phyloP scores from a whole-genome alignment of 1,140 invertebrate genomes.

The Drosophila bocqueti region DNA sequence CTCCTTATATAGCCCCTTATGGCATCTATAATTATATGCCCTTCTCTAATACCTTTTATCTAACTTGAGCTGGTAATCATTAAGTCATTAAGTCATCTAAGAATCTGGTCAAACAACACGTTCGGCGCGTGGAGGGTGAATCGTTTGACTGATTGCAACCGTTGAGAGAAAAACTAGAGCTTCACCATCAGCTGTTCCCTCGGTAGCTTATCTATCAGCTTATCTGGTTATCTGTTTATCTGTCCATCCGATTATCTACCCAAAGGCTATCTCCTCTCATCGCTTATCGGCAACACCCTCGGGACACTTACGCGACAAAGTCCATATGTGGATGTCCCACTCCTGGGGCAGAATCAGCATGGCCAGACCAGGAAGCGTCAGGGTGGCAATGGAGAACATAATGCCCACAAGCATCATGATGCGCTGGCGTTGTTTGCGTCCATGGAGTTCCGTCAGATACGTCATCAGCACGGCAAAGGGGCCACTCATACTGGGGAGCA shows the following conservation, averaged over 20 bases:
- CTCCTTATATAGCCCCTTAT: not conserved
- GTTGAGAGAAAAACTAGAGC: not conserved
- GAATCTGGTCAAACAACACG: not conserved
- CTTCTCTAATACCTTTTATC: not conserved
- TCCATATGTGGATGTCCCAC: slow-evolving; percentile 59
- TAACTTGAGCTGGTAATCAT: not conserved
- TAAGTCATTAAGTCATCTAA: not conserved
- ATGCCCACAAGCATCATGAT: slow-evolving; percentile 88
- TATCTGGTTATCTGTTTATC: slow-evolving; percentile 2
- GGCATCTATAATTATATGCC: not conserved
- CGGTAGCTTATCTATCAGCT: slow-evolving; percentile 8
- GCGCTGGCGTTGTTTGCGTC: slow-evolving; percentile 87
- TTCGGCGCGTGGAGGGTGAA: not conserved
- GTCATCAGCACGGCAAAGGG: slow-evolving; percentile 90
- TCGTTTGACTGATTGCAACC: not conserved
- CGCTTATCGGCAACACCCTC: slow-evolving; percentile 6
- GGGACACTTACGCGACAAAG: slow-evolving; percentile 64
- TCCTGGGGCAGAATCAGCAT: slow-evolving; percentile 86
- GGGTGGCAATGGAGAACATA: slow-evolving; percentile 87
- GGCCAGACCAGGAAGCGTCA: slow-evolving; percentile 86
- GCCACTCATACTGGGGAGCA: slow-evolving; percentile 88
- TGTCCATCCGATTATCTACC: not conserved
- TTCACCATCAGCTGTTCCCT: slow-evolving; percentile 12
- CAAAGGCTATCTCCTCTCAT: not conserved
- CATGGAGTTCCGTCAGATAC: slow-evolving; percentile 90